Base-by-base conservation (phyloP, 2,888 invertebrate genomes). In the Parnassius orleans region DNA sequence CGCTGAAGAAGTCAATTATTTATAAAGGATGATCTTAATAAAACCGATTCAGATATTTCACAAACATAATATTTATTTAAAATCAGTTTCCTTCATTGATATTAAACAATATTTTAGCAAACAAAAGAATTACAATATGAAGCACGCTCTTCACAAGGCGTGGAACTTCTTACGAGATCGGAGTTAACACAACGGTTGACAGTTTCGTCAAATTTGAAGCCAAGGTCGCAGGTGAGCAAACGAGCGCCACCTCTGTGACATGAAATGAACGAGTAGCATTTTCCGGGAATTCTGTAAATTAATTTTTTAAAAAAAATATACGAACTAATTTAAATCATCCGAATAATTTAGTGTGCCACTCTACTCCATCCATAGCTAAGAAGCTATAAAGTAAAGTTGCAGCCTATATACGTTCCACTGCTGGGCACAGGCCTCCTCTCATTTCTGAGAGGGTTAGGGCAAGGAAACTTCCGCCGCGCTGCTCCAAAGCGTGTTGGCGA, bases 261-360 rank as follows among this genome's bases (percentile, higher is more conserved):
- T 0, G 84, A 78, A 78, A 73, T 84, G 79, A 87, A 87, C 62
- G 76, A 76, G 71, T 69, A 77, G 75, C 86, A 86, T 63, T 79
- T 77, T 10, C 69, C 74, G 24, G 78, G 77, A 67, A 79, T 78
- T 57, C 86, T 87, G 74, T 0, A 68, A 69, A 59, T 11, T n/a
- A 7, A 15, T 19, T 1, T 2, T 24, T 33, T 19, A 9, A 19
- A 3, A 33, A 33, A 33, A 33, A 33, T 33, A 33, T 33, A 33
- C 7, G 33, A 33, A 33, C 5, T 33, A 33, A 33, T 33, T 33
- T 33, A 7, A 7, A 33, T 33, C 5, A 7, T 33, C 7, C 5
- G 1, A 33, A 33, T 33, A 33, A 33, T 33, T 33, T 33, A 33
- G 7, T 33, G 33, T 33, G 7, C 33, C 33, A 33, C 33, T 33